Percentiles rank a stretch among this genome's conserved stretches.
Evolutionary conservation across 2,113 vertebrate genomes (phyloP).

Genomic region (Isichthys henryi): DNA sequence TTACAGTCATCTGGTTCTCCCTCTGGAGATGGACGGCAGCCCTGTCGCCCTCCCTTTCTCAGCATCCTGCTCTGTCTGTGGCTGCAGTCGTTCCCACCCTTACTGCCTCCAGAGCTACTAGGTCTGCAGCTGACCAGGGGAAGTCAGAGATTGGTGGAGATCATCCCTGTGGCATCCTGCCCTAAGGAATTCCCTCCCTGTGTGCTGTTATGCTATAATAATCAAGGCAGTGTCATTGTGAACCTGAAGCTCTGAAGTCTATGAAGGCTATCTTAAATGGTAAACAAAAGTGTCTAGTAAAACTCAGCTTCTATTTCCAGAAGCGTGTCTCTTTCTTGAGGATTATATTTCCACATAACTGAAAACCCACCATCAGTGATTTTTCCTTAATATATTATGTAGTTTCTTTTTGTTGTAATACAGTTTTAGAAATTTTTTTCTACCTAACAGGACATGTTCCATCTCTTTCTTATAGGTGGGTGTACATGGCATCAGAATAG

Average conservation of each 20-base stretch:
- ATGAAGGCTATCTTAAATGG: not conserved
- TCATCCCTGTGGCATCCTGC: not conserved
- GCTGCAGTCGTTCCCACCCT: not conserved
- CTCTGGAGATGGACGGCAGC: not conserved
- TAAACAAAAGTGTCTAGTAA: not conserved
- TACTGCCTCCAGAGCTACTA: not conserved
- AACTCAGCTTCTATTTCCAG: not conserved
- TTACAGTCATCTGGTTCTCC: not conserved
- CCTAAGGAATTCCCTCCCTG: not conserved
- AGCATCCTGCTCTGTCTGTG: not conserved
- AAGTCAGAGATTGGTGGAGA: not conserved
- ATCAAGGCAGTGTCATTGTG: not conserved
- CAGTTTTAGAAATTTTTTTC: too few relatives aligned
- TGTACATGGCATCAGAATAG: constrained; percentile 99
- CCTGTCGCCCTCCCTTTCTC: not conserved
- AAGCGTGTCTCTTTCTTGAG: not conserved
- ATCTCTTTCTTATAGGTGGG: constrained; percentile 75
- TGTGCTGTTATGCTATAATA: not conserved
- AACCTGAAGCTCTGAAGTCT: not conserved
- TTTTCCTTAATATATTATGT: not conserved
- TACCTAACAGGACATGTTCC: not conserved
- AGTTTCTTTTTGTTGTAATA: not conserved
- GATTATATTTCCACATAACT: not conserved
- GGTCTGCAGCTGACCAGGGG: not conserved
- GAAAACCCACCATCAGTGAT: not conserved